Evolutionary conservation across 1,140 invertebrate species (phyloP), one percentile per base, ranked within the genome.

Genomic region (Drosophila dunni): DNA sequence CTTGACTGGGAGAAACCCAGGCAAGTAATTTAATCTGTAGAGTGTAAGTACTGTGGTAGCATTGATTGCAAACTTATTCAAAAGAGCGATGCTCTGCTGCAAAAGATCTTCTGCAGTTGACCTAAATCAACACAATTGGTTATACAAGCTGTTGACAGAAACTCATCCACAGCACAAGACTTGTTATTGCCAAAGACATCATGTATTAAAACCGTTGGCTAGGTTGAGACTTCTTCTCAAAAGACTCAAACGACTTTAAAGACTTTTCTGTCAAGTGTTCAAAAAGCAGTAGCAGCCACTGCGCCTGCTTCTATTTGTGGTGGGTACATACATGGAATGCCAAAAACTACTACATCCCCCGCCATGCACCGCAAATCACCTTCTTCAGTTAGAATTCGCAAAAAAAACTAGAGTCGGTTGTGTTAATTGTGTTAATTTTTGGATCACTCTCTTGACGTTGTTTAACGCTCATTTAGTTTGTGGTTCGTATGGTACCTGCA

Each of bases 121-220:
- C 66, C 72, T 79, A 80, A 83, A 83, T 83, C 81, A 84, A 73
- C 51, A 70, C 63, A 84, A 76, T 73, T 73, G 58, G 72, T 83
- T 82, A 80, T 84, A 82, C 79, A 82, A 82, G 75, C 76, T 62
- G 15, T 42, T 56, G 63, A 42, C 68, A 68, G 51, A 78, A 40
- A 69, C 34, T 50, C 45, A 68, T 42, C 40, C 38, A 62, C 51
- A 56, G 17, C 45, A 29, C 40, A 8, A 15, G 46, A 61, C 50
- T 34, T 64, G 73, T 61, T 84, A 62, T 83, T 83, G 77, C 81
- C 38, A 84, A 73, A 83, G 73, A 69, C 68, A 57, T 54, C 45
- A 56, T 60, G 45, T 74, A 20, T 20, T 7, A 54, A 46, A 42
- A 70, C 8, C 44, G 42, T 50, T 44, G 40, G 54, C 56, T 66